These are phyloP conservation scores for Xenus cinereus DNA, from an alignment of 2,113 vertebrate genomes.

Conservation along the genomic window DNA sequence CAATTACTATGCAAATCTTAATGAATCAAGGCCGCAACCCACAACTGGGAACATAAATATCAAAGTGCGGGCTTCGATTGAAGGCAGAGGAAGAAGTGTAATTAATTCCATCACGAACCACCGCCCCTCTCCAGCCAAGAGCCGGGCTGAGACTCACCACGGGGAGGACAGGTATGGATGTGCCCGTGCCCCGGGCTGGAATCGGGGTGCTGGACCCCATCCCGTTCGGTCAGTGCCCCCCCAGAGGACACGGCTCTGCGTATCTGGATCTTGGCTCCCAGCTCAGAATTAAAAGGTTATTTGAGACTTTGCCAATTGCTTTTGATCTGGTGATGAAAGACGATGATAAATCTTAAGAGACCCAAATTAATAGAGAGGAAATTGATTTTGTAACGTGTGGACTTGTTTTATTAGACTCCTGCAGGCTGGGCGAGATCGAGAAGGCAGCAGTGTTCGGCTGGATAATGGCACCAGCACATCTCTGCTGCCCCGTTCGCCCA, in stretches of 20 bases:
- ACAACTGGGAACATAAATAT: constrained; percentile 52
- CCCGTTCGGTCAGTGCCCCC: accelerated
- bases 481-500: accelerated
- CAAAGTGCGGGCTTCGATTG: constrained; percentile 24
- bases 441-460: neutral
- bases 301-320: constrained; percentile 69
- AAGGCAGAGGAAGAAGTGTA: constrained; percentile 16
- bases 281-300: constrained; percentile 64
- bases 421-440: neutral
- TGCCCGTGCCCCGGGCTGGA: neutral
- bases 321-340: constrained; percentile 65
- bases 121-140: neutral
- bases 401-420: constrained; percentile 61
- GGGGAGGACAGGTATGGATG: neutral
- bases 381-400: constrained; percentile 67
- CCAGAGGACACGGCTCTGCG: neutral
- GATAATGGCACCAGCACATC: neutral
- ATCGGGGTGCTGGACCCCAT: accelerated
- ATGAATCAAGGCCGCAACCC: constrained; percentile 48
- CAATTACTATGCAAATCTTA: constrained; percentile 66
- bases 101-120: neutral
- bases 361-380: constrained; percentile 74
- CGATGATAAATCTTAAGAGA: constrained; percentile 67
- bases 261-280: neutral
- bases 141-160: accelerated